A percentile compares a stretch with the other conserved stretches of the same genome.
Evolutionary conservation across 2,113 vertebrate genomes (phyloP).

Genomic region (Xiphias gladius): DNA sequence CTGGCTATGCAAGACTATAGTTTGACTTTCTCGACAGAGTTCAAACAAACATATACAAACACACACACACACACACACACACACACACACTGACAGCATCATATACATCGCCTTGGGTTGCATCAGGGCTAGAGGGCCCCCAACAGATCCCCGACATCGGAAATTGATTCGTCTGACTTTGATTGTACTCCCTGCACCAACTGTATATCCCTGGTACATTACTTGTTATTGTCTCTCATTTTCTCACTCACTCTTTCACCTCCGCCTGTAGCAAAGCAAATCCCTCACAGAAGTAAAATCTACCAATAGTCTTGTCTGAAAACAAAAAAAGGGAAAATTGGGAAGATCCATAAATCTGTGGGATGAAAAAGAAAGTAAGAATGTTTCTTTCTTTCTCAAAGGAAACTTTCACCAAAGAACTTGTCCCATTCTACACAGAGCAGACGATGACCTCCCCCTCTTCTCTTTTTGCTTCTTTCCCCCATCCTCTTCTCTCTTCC

Average conservation of each 20-base stretch:
- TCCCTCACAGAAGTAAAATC: slow-evolving; percentile 20
- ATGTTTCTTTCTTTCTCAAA: slow-evolving; percentile 64
- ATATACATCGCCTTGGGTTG: slow-evolving; percentile 29
- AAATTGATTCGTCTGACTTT: slow-evolving; percentile 76
- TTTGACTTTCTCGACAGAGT: no score
- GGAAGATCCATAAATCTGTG: slow-evolving; percentile 61
- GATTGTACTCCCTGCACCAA: slow-evolving; percentile 57
- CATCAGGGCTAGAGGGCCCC: slow-evolving; percentile 18
- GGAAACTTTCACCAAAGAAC: slow-evolving; percentile 68
- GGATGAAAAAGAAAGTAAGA: slow-evolving; percentile 54
- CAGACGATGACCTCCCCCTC: slow-evolving; percentile 47
- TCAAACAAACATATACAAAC: slow-evolving; percentile 14
- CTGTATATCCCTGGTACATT: slow-evolving; percentile 44
- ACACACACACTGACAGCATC: not conserved
- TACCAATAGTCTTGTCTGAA: slow-evolving; percentile 43
- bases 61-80: not conserved
- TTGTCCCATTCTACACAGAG: slow-evolving; percentile 64
- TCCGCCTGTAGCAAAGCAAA: slow-evolving; percentile 11
- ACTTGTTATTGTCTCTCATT: slow-evolving; percentile 46
- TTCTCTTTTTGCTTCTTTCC: slow-evolving; percentile 22
- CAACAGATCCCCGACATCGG: slow-evolving; percentile 67
- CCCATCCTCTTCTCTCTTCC: slow-evolving; percentile 60
- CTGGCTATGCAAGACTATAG: no score
- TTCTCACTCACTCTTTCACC: slow-evolving; percentile 13
- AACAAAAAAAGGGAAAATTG: slow-evolving; percentile 36